A percentile compares a stretch with the other conserved stretches of the same genome.
These are phyloP conservation scores for Parascotia fuliginaria DNA, from an alignment of 2,888 invertebrate genomes.

Conservation along the genomic window DNA sequence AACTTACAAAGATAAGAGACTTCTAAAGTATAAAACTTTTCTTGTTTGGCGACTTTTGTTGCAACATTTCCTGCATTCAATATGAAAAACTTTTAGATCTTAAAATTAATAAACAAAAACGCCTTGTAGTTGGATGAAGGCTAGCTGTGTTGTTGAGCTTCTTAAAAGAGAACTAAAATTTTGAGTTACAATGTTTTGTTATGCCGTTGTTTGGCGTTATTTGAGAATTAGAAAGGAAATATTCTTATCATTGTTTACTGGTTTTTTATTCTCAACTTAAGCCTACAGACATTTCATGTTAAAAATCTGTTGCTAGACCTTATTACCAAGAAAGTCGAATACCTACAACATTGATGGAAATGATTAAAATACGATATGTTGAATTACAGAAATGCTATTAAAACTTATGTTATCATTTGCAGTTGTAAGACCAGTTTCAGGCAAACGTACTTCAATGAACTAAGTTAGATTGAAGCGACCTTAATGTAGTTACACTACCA, in stretches of 20 bases:
- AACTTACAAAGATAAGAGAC: conserved; percentile 6
- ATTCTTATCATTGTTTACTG: no score
- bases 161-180: not conserved
- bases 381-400: no score
- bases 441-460: conserved; percentile 11
- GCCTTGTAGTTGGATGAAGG: not conserved
- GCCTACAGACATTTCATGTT: no score
- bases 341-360: no score
- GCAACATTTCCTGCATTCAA: conserved; percentile 25
- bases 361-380: not conserved
- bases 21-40: not conserved
- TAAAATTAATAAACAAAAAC: not conserved
- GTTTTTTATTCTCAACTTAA: no score
- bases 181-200: no score
- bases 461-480: conserved; percentile 21
- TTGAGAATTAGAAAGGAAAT: no score
- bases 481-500: conserved; percentile 9
- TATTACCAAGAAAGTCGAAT: no score
- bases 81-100: conserved; percentile 23
- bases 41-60: not conserved
- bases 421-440: conserved; percentile 6
- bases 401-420: no score
- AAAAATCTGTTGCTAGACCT: no score
- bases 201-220: no score
- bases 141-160: not conserved